A percentile compares a stretch with the other conserved stretches of the same genome.
Conservation (phyloP, 2,113 vertebrate genomes). For the Tychaedon coryphoeus region DNA sequence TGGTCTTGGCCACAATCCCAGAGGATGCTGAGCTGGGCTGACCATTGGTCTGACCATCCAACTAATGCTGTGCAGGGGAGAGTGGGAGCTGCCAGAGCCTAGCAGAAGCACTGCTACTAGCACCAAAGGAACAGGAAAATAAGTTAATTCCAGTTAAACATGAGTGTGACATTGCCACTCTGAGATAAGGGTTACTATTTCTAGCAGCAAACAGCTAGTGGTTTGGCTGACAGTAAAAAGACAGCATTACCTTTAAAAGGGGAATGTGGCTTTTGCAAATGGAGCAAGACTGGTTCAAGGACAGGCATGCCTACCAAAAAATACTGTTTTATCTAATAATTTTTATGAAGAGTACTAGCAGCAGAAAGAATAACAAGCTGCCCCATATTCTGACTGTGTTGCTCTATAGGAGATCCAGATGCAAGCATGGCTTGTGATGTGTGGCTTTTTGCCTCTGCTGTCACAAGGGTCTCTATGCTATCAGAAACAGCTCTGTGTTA, state of each 20-base stretch:
- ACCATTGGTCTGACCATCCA: not conserved
- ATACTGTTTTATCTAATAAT: not conserved
- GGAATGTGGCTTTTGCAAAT: not conserved
- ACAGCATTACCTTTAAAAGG: not conserved
- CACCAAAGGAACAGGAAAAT: not conserved
- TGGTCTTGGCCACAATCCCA: not conserved
- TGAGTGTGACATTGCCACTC: not conserved
- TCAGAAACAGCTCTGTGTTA: not conserved
- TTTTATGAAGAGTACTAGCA: not conserved
- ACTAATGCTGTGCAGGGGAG: not conserved
- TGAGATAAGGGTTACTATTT: not conserved
- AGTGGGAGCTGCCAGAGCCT: not conserved
- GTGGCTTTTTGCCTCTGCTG: not conserved
- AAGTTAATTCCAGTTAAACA: not conserved
- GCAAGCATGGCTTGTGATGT: not conserved
- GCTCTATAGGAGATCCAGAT: not conserved
- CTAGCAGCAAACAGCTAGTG: not conserved
- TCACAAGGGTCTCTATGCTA: not conserved
- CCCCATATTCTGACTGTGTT: not conserved
- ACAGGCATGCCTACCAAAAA: not conserved
- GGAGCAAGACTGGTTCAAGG: not conserved
- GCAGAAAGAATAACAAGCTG: not conserved
- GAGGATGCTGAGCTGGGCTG: not conserved
- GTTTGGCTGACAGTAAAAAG: not conserved
- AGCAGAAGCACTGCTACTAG: not conserved